phyloP scores from a whole-genome alignment of 2,888 invertebrate genomes.

The Neoascia interrupta region DNA sequence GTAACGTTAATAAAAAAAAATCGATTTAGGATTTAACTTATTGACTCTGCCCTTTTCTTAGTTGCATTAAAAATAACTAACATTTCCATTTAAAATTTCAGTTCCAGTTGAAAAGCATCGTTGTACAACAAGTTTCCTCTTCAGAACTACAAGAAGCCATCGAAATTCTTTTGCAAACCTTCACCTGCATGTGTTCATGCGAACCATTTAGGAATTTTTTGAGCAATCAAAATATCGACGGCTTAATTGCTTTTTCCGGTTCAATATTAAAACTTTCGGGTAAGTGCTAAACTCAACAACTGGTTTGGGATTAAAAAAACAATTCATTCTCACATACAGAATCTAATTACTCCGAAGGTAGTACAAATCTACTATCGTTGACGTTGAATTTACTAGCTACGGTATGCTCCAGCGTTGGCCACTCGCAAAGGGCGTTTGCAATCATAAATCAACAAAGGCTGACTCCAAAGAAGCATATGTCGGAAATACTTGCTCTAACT shows the following conservation, averaged over 20 bases:
- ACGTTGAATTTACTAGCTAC: conserved; percentile 73
- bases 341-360: conserved; percentile 55
- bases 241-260: conserved; percentile 74
- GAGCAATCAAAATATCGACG: conserved; percentile 74
- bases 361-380: neutral
- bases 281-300: conserved; percentile 54
- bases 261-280: conserved; percentile 71
- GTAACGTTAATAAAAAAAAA: no score
- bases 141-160: conserved; percentile 73
- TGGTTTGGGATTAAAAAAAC: no score
- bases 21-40: no score
- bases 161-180: conserved; percentile 70
- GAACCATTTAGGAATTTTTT: conserved; percentile 71
- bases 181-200: conserved; percentile 73
- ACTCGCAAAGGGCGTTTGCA: conserved; percentile 72
- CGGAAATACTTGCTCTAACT: conserved; percentile 71
- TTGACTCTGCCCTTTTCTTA: no score
- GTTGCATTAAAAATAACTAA: no score
- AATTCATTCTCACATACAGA: no score
- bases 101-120: conserved; percentile 74
- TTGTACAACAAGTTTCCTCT: conserved; percentile 42
- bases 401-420: conserved; percentile 73
- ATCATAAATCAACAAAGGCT: conserved; percentile 65
- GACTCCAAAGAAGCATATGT: conserved; percentile 65
- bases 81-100: no score